phyloP scores from a whole-genome alignment of 1,140 invertebrate species.

The Trichonephila clavipes region DNA sequence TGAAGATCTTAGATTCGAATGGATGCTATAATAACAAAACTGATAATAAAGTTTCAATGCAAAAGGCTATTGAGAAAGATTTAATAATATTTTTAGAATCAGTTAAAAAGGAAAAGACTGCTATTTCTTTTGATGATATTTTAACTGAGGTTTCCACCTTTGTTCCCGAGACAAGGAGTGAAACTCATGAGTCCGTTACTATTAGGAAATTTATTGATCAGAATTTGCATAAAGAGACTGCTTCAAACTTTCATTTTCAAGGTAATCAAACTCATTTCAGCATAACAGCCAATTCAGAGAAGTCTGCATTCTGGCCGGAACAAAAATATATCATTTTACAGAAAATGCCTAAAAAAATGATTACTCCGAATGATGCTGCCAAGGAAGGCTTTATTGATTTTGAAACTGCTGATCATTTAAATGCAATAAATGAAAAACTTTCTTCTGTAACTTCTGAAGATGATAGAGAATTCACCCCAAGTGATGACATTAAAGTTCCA shows the following conservation, averaged over 20 bases:
- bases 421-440: constrained; percentile 81
- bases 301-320: constrained; percentile 7
- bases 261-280: not conserved
- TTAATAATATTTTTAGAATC: constrained; percentile 85
- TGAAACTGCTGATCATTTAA: constrained; percentile 86
- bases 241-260: not conserved
- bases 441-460: not conserved
- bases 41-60: constrained; percentile 88
- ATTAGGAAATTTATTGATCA: not conserved
- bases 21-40: constrained; percentile 90
- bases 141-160: not conserved
- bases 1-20: constrained; percentile 89
- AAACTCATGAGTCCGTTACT: not conserved
- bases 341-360: constrained; percentile 61
- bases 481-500: constrained; percentile 85
- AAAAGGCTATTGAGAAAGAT: constrained; percentile 89
- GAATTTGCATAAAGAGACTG: not conserved
- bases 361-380: constrained; percentile 84
- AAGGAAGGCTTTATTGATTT: constrained; percentile 88
- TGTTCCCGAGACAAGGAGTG: not conserved
- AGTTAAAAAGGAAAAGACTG: not conserved
- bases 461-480: constrained; percentile 62
- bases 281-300: not conserved
- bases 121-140: not conserved
- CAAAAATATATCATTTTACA: constrained; percentile 7